Base-by-base conservation (phyloP, 2,113 vertebrate genomes). In the Plectropomus leopardus region DNA sequence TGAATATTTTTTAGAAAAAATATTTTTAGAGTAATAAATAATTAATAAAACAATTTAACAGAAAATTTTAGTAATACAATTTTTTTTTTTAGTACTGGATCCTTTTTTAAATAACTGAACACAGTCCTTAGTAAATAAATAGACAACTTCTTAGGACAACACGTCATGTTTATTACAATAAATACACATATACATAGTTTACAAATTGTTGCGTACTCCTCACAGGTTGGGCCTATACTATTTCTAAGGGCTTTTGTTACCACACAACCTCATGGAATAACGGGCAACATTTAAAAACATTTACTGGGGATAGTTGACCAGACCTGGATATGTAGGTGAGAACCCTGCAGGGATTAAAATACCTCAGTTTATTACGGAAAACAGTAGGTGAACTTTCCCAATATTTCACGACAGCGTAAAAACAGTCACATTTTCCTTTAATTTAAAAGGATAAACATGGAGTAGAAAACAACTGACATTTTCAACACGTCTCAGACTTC, bases 171-270 rank as follows among this genome's bases (percentile, higher is more conserved):
- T 98, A 98, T 98, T 99, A 97, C 96, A 99, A 99, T 99, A 99
- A 99, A 99, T 99, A 99, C 97, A 98, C 95, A 98, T 98, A 97
- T 96, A 96, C 88, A 91, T 87, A 90, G 92, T 96, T 96, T 91
- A 96, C 97, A 95, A 94, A 93, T 86, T 73, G 76, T 88, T 50
- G 64, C 83, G 80, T 80, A 3, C 66, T 86, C 72, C 80, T 72
- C 80, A 80, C 58, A 76, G 45, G 28, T 73, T 76, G 45, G 61
- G 66, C 58, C 30, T 75, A 34, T 24, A 63, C 42, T 45, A 36
- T 78, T 63, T 53, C 23, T 64, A 42, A 50, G 47, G 58, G 28
- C 54, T 66, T 66, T 66, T 23, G 44, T 51, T 11, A 66, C 69
- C 77, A 78, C 51, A 72, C 48, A 50, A 36, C 61, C 44, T 80